A percentile compares a stretch with the other conserved stretches of the same genome.
Conservation (phyloP, 2,113 vertebrate species). For the Rissa tridactyla region DNA sequence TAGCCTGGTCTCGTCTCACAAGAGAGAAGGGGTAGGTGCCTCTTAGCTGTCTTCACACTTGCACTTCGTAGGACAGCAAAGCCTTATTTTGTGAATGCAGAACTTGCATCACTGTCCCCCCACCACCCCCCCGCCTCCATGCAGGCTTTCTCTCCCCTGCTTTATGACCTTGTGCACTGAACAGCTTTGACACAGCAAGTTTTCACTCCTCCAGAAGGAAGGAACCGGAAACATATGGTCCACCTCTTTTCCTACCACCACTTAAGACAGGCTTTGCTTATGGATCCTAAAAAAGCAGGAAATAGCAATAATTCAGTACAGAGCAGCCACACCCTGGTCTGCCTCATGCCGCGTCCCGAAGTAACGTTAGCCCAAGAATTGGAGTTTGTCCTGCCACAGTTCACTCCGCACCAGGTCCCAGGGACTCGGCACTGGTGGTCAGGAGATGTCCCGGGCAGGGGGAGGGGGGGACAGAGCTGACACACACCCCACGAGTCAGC, state of each 20-base stretch:
- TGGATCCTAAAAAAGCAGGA: background rate
- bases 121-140: background rate
- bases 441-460: background rate
- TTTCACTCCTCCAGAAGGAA: background rate
- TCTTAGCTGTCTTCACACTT: no score
- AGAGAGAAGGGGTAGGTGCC: no score
- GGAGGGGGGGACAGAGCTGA: background rate
- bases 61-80: background rate
- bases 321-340: background rate
- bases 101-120: no score
- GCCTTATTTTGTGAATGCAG: background rate
- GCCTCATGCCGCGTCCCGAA: fast-evolving
- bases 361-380: background rate
- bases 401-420: background rate
- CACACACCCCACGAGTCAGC: background rate
- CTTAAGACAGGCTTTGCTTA: background rate
- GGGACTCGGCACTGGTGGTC: background rate
- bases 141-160: background rate
- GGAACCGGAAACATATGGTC: background rate
- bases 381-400: background rate
- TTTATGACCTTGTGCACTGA: background rate
- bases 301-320: background rate
- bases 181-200: background rate
- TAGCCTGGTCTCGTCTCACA: no score
- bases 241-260: background rate